These are phyloP conservation scores for Myotis yumanensis DNA, from an alignment of 2,113 vertebrate species.

Conservation along the genomic window DNA sequence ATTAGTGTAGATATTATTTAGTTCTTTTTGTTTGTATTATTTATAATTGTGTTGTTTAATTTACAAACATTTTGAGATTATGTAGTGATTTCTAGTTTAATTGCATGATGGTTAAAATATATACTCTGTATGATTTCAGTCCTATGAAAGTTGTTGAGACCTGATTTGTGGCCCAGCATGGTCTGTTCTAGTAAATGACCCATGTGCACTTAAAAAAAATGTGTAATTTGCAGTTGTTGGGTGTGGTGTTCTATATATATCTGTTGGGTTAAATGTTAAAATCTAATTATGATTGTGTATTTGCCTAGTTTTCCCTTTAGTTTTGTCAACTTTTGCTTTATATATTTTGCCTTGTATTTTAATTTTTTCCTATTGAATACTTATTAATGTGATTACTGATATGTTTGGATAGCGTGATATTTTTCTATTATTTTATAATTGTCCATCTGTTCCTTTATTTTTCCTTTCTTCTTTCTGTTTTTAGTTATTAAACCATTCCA, in stretches of 20 bases:
- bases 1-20: background rate
- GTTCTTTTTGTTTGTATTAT: slow-evolving; percentile 30
- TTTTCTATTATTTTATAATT: background rate
- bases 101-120: background rate
- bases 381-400: background rate
- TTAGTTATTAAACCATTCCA: background rate
- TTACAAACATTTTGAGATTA: background rate
- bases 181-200: background rate
- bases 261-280: background rate
- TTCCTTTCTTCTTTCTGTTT: background rate
- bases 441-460: background rate
- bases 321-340: background rate
- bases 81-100: slow-evolving; percentile 11
- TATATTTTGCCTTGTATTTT: slow-evolving; percentile 38
- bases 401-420: background rate
- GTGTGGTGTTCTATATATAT: background rate
- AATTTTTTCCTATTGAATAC: background rate
- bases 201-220: background rate
- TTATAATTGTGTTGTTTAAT: background rate
- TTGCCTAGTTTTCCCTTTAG: background rate
- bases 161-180: background rate
- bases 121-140: background rate
- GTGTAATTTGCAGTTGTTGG: background rate
- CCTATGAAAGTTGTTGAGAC: slow-evolving; percentile 18
- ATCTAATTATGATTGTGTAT: background rate